phyloP scores from a whole-genome alignment of 2,113 vertebrate species.

The Solea senegalensis region DNA sequence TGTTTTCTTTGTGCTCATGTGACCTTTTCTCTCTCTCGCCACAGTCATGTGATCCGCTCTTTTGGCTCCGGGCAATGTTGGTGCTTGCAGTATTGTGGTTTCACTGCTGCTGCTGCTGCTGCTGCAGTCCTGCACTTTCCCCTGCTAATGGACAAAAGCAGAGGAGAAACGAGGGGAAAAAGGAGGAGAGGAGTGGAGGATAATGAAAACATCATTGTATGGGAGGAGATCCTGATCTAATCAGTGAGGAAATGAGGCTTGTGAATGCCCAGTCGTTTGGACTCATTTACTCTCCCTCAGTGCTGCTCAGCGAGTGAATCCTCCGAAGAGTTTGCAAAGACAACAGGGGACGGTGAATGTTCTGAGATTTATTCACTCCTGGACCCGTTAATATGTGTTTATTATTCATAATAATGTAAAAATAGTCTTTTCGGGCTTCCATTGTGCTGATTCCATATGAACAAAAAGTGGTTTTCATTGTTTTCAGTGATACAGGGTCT shows the following conservation, averaged over 20 bases:
- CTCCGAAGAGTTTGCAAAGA: neutral
- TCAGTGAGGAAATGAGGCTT: slow-evolving; percentile 76
- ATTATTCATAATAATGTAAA: too few relatives aligned
- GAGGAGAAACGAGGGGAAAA: slow-evolving; percentile 14
- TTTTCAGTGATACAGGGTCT: too few relatives aligned
- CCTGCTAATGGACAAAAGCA: slow-evolving; percentile 40
- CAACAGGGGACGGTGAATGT: too few relatives aligned
- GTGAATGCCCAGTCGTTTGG: slow-evolving; percentile 68
- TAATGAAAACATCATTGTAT: slow-evolving; percentile 74
- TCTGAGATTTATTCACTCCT: too few relatives aligned
- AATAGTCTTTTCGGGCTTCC: too few relatives aligned
- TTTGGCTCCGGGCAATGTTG: too few relatives aligned
- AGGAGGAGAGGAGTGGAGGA: slow-evolving; percentile 44
- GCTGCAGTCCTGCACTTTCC: neutral
- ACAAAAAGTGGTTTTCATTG: too few relatives aligned
- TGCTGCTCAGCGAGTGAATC: slow-evolving; percentile 52
- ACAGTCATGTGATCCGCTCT: slow-evolving; percentile 5
- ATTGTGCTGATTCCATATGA: too few relatives aligned
- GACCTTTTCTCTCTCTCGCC: slow-evolving; percentile 13
- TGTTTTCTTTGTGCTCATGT: slow-evolving; percentile 14
- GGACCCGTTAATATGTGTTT: too few relatives aligned
- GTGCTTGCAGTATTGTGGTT: neutral
- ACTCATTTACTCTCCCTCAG: slow-evolving; percentile 67
- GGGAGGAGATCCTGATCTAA: slow-evolving; percentile 74
- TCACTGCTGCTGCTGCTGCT: neutral